Evolutionary conservation across 1,140 invertebrate genomes (phyloP).

Genomic region (Dryas iulia): DNA sequence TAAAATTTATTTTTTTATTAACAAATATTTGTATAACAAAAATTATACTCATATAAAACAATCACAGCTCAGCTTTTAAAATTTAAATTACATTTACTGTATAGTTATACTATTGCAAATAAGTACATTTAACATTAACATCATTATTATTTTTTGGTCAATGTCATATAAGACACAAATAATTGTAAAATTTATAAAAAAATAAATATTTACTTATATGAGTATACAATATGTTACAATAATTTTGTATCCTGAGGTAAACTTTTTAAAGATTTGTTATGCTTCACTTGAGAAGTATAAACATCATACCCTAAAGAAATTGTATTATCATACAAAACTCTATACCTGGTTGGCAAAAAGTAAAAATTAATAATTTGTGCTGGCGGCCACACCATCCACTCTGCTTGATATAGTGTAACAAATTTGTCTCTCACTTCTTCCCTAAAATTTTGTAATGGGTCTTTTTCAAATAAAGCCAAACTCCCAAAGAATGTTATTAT

Average conservation of each 20-base stretch:
- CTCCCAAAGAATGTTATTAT: conserved; percentile 91
- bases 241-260: conserved; percentile 30
- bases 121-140: not conserved
- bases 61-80: conserved; percentile 54
- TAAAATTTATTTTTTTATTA: conserved; percentile 15
- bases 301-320: conserved; percentile 95
- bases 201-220: not conserved
- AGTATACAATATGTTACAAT: conserved; percentile 23
- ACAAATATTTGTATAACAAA: conserved; percentile 14
- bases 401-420: conserved; percentile 88
- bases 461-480: conserved; percentile 86
- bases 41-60: conserved; percentile 31
- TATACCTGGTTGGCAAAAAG: conserved; percentile 89
- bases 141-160: not conserved
- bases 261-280: conserved; percentile 67
- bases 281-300: conserved; percentile 95
- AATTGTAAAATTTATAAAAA: not conserved
- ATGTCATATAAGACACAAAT: not conserved
- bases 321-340: conserved; percentile 94
- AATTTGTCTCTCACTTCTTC: conserved; percentile 90
- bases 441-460: conserved; percentile 83
- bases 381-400: conserved; percentile 91
- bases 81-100: conserved; percentile 1
- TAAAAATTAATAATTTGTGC: conserved; percentile 90
- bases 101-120: conserved; percentile 5